A percentile compares a stretch with the other conserved stretches of the same genome.
These are phyloP conservation scores for Chironex yamaguchii DNA, from an alignment of 30 jellyfish, hydroid and myxozoan species.

Conservation along the genomic window DNA sequence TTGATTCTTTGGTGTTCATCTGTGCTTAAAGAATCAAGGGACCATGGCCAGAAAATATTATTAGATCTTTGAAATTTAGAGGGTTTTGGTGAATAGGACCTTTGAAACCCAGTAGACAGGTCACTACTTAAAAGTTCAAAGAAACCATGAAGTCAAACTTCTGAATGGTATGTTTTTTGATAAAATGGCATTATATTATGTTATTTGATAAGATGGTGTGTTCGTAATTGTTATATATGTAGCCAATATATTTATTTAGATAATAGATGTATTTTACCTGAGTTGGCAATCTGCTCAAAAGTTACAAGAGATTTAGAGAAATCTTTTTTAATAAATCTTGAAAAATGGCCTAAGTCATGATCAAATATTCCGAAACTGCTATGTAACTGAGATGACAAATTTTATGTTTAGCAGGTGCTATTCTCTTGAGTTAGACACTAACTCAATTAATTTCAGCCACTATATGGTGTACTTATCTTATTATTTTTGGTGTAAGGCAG, in stretches of 20 bases:
- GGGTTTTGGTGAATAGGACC: too few species aligned
- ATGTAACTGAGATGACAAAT: constrained; percentile 1
- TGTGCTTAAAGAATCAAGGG: too few species aligned
- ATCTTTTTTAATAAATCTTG: not conserved
- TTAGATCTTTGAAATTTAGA: too few species aligned
- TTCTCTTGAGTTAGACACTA: constrained; percentile 25
- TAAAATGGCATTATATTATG: constrained; percentile 9
- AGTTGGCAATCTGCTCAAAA: constrained; percentile 18
- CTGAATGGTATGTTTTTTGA: too few species aligned
- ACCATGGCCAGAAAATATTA: too few species aligned
- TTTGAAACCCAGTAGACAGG: too few species aligned
- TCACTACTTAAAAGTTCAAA: too few species aligned
- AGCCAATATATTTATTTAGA: constrained; percentile 4
- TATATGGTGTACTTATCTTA: not conserved
- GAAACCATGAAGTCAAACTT: too few species aligned
- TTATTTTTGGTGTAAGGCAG: not conserved
- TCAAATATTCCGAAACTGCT: constrained; percentile 20
- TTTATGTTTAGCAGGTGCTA: constrained; percentile 28
- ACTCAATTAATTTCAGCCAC: constrained; percentile 39
- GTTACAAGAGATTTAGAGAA: constrained; percentile 15
- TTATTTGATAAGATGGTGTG: constrained; percentile 19
- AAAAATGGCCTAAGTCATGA: constrained; percentile 24
- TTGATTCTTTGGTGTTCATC: too few species aligned
- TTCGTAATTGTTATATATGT: not conserved
- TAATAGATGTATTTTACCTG: not conserved